Conservation (phyloP, 2,797 vertebrate species). For the Valencia hispanica region DNA sequence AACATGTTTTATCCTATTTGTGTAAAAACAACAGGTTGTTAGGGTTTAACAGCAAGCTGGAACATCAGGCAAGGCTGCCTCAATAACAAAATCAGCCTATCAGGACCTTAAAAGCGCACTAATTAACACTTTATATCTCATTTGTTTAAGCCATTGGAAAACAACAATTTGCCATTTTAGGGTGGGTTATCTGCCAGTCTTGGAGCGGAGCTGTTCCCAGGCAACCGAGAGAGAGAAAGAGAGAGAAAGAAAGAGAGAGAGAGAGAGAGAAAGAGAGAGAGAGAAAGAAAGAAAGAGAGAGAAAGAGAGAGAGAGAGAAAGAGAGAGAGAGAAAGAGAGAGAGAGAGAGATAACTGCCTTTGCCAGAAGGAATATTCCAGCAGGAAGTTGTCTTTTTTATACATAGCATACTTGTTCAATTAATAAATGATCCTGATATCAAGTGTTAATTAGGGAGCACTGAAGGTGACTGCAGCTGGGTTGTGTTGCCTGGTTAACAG, state of each 20-base stretch:
- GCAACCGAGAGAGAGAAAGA: conserved; percentile 18
- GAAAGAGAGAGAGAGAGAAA: neutral
- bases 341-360: neutral
- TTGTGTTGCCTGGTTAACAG: conserved; percentile 11
- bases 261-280: neutral
- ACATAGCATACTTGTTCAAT: conserved; percentile 1
- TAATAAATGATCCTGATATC: conserved; percentile 22
- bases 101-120: conserved; percentile 23
- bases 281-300: neutral
- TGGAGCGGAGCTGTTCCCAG: conserved; percentile 26
- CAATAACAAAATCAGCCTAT: conserved; percentile 11
- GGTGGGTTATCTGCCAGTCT: conserved; percentile 12
- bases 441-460: conserved; percentile 6
- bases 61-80: neutral
- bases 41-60: conserved; percentile 16
- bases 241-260: neutral
- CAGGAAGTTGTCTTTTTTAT: conserved; percentile 1
- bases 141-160: conserved; percentile 28
- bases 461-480: neutral
- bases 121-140: conserved; percentile 12
- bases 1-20: conserved; percentile 7
- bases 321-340: neutral
- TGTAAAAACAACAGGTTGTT: conserved; percentile 23
- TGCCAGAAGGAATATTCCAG: conserved; percentile 11
- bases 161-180: conserved; percentile 4